phyloP scores from a whole-genome alignment of 2,113 vertebrate genomes.

The Oreochromis niloticus region DNA sequence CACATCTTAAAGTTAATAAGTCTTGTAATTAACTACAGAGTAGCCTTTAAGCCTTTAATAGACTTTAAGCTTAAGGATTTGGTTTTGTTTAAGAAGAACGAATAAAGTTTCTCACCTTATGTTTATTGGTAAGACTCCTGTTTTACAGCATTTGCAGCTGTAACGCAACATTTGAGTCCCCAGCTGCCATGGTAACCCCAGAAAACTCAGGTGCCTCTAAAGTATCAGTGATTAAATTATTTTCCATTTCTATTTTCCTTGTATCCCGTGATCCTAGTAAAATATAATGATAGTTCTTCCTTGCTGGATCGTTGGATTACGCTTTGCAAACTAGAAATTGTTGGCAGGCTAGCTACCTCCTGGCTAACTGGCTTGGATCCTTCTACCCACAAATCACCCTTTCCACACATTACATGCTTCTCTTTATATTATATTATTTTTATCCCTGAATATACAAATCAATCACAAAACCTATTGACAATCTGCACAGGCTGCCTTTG shows the following conservation, averaged over 20 bases:
- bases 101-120: slow-evolving; percentile 25
- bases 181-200: slow-evolving; percentile 17
- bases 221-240: not conserved
- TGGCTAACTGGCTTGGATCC: slow-evolving; percentile 39
- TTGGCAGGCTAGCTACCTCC: slow-evolving; percentile 39
- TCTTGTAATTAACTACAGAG: slow-evolving; percentile 20
- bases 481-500: not conserved
- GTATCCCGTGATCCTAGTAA: not conserved
- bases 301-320: slow-evolving; percentile 9
- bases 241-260: not conserved
- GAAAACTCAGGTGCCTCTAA: not conserved
- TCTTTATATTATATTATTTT: not conserved
- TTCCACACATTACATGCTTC: slow-evolving; percentile 32
- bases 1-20: slow-evolving; percentile 32
- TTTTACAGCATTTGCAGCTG: slow-evolving; percentile 14
- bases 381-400: slow-evolving; percentile 43
- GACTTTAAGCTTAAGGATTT: slow-evolving; percentile 21
- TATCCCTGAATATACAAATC: slow-evolving; percentile 17
- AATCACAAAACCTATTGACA: slow-evolving; percentile 8
- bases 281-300: not conserved
- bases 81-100: not conserved
- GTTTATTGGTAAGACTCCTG: not conserved
- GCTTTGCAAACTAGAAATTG: slow-evolving; percentile 14
- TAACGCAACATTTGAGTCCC: slow-evolving; percentile 7
- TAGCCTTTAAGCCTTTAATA: slow-evolving; percentile 13